phyloP scores from a whole-genome alignment of 1,140 invertebrate species.

The Lordiphosa collinella region DNA sequence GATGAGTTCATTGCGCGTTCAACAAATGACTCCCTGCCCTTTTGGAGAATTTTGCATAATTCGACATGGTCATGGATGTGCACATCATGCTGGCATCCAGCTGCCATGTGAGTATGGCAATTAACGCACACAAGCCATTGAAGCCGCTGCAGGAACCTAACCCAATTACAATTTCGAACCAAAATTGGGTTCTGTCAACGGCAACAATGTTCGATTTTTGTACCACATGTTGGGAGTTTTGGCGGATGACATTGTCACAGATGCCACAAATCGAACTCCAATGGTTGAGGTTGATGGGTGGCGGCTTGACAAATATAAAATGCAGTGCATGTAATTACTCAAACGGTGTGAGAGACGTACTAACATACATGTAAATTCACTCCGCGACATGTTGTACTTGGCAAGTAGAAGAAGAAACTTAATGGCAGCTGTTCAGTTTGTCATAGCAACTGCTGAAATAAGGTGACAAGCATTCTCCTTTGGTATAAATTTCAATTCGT shows the following conservation, averaged over 20 bases:
- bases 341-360: not conserved
- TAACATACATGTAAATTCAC: not conserved
- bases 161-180: conserved; percentile 55
- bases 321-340: conserved; percentile 4
- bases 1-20: conserved; percentile 60
- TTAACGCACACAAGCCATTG: conserved; percentile 34
- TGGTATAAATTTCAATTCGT: too few species aligned
- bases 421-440: too few species aligned
- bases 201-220: conserved; percentile 57
- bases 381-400: too few species aligned
- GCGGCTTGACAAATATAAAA: conserved; percentile 15
- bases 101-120: conserved; percentile 49
- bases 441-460: too few species aligned
- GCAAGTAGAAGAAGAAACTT: too few species aligned
- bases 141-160: conserved; percentile 24
- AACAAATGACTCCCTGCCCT: conserved; percentile 29
- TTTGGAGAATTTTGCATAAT: conserved; percentile 35
- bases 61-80: conserved; percentile 13
- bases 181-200: conserved; percentile 52
- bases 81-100: not conserved
- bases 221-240: conserved; percentile 29
- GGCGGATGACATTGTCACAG: conserved; percentile 24
- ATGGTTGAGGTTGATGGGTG: conserved; percentile 14
- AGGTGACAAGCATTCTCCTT: too few species aligned
- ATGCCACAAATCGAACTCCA: conserved; percentile 51